Percentiles rank a stretch among this genome's conserved stretches.
phyloP scores from a whole-genome alignment of 2,888 invertebrate genomes.

The Monoplex corrugatus region DNA sequence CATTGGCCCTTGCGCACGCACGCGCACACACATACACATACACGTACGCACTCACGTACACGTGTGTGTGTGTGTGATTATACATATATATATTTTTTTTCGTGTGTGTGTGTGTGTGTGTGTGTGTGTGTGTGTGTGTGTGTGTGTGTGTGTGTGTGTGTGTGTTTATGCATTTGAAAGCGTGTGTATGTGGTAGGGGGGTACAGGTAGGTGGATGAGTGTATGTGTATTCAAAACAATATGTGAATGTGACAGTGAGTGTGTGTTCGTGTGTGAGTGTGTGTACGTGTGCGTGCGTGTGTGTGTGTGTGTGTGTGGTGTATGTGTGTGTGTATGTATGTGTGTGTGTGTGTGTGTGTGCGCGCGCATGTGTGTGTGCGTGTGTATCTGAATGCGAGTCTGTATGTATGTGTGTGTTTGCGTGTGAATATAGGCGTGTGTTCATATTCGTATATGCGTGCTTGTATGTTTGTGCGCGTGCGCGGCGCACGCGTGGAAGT shows the following conservation, averaged over 20 bases:
- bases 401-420: not conserved
- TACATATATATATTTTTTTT: not conserved
- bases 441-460: not conserved
- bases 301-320: not conserved
- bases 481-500: no score
- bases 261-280: not conserved
- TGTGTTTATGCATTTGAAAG: not conserved
- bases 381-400: not conserved
- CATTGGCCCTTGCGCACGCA: no score
- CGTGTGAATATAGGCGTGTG: not conserved
- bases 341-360: not conserved
- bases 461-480: not conserved
- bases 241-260: not conserved
- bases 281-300: not conserved
- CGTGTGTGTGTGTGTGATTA: not conserved
- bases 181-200: not conserved
- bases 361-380: not conserved
- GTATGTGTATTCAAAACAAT: not conserved
- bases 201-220: not conserved
- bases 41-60: not conserved
- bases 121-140: constrained; percentile 11
- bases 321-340: constrained; percentile 3
- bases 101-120: constrained; percentile 14
- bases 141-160: constrained; percentile 25
- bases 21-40: not conserved